phyloP scores from a whole-genome alignment of 2,797 vertebrate genomes.

The Malurus leucopterus region DNA sequence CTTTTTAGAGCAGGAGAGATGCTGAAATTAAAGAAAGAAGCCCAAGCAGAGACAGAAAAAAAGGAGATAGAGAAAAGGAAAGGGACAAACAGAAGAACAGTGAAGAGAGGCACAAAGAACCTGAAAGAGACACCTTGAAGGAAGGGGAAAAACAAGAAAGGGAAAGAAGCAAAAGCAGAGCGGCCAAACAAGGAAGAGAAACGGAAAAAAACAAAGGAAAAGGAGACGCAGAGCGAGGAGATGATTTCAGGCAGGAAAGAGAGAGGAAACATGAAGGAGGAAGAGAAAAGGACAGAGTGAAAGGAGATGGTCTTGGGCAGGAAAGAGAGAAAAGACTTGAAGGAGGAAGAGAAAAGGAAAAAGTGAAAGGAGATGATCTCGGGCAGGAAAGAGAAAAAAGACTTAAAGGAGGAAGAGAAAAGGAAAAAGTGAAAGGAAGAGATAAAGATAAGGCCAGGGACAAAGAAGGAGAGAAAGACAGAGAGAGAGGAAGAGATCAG shows the following conservation, averaged over 20 bases:
- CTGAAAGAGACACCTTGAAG: conserved; percentile 10
- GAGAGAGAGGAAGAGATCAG: conserved; percentile 32
- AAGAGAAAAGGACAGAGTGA: too few relatives aligned
- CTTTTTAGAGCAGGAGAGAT: conserved; percentile 74
- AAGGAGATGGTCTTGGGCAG: too few relatives aligned
- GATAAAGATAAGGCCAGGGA: conserved; percentile 53
- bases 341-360: too few relatives aligned
- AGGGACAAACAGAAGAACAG: conserved; percentile 45
- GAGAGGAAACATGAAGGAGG: too few relatives aligned
- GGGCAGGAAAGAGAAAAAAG: conserved; percentile 70
- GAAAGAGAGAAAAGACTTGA: too few relatives aligned
- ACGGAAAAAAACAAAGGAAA: too few relatives aligned
- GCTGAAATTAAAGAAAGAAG: conserved; percentile 78
- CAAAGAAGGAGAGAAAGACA: conserved; percentile 24
- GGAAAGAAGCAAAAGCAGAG: conserved; percentile 69
- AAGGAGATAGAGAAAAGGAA: conserved; percentile 77
- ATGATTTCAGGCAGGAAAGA: too few relatives aligned
- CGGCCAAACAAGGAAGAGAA: conserved; percentile 40
- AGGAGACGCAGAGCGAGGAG: too few relatives aligned
- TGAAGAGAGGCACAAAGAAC: conserved; percentile 43
- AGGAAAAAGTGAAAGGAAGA: conserved; percentile 46
- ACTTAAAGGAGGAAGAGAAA: conserved; percentile 61
- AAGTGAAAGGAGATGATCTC: conserved; percentile 32
- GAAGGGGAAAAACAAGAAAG: conserved; percentile 73
- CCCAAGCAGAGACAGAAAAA: conserved; percentile 76